Conservation (phyloP, 2,113 vertebrate genomes). For the Chascanopsetta lugubris region DNA sequence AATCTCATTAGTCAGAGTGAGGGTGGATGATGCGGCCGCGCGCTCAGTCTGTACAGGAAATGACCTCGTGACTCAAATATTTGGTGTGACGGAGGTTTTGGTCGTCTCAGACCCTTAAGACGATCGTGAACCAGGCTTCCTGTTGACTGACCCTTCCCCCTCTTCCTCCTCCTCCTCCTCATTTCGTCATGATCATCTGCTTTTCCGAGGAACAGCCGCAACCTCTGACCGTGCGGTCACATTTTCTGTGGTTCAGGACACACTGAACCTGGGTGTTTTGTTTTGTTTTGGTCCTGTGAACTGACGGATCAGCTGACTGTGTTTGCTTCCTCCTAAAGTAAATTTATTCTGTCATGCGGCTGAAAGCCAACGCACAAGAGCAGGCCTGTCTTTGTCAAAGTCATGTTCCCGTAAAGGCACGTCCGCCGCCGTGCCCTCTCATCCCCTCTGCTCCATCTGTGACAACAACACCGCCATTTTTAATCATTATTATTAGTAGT, state of each 20-base stretch:
- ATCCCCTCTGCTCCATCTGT: constrained; percentile 6
- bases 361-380: constrained; percentile 47
- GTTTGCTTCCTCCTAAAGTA: constrained; percentile 58
- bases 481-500: too few species aligned
- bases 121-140: too few species aligned
- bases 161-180: too few species aligned
- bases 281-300: too few species aligned
- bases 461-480: neutral
- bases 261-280: neutral
- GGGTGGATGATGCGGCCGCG: neutral
- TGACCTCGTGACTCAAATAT: neutral
- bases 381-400: constrained; percentile 50
- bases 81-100: too few species aligned
- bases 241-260: neutral
- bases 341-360: constrained; percentile 32
- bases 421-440: constrained; percentile 17
- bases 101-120: too few species aligned
- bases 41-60: constrained; percentile 3
- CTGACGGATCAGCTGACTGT: constrained; percentile 47
- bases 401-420: constrained; percentile 39
- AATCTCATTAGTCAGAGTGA: neutral
- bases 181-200: constrained; percentile 15
- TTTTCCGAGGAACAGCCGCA: neutral
- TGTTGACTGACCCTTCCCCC: constrained; percentile 12
- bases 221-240: neutral